Evolutionary conservation across 2,113 vertebrate species (phyloP), one percentile per base, ranked within the genome.

Genomic region (Burhinus bistriatus): DNA sequence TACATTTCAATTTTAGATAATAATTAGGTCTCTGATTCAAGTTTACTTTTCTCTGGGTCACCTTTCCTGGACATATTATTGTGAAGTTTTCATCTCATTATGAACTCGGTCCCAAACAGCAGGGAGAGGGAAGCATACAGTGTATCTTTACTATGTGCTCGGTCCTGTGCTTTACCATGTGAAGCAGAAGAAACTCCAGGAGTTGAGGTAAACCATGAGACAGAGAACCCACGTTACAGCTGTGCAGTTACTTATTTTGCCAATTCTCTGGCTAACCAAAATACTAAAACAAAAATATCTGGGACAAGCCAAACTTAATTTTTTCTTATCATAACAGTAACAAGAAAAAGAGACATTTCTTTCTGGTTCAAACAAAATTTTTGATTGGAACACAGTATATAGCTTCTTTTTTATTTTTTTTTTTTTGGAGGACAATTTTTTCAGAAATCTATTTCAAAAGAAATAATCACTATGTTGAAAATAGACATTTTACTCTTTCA

Each of bases 1-100:
- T 89, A 38, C 59, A 55, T 97, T 92, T 86, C 42, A 70, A 47
- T 71, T 92, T 83, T 59, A 58, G 55, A 49, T 93, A 93, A 95
- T 87, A 94, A 90, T 89, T 93, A 95, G 8, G 21, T 58, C 20
- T 79, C 64, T 84, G 42, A 72, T 90, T 92, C 38, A 45, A 86
- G 59, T 92, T 89, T 78, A 40, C 11, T 71, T 90, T 96, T 55
- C 42, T 52, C 38, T 83, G 72, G 23, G 47, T 95, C 86, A 89
- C 72, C 83, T 90, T 93, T 90, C 30, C 38, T 78, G 61, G 32
- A 68, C 6, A 32, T 12, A 82, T 25, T 94, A 25, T 61, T 83
- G 22, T 42, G 52, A 86, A 44, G 12, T 81, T 70, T 85, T 86
- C 10, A 11, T 69, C 30, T 65, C 51, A 15, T 52, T 21, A 61